Conservation (phyloP, 1,140 invertebrate species). For the Zelostemma sp. region DNA sequence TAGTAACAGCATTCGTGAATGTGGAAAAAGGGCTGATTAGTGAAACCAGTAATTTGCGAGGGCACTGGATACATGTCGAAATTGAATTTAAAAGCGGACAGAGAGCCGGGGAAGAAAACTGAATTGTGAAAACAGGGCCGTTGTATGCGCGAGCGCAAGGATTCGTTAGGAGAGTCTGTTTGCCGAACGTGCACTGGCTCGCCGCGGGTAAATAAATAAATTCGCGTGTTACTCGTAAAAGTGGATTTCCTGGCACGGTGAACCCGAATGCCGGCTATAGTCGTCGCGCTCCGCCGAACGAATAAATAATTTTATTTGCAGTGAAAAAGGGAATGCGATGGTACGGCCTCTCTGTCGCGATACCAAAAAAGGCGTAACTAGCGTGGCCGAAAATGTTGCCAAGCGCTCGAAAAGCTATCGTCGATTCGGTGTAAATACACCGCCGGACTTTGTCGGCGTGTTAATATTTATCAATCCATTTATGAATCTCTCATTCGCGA, state of each 20-base stretch:
- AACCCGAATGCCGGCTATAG: constrained; percentile 23
- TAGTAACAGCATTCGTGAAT: no score
- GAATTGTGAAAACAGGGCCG: constrained; percentile 43
- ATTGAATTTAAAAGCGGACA: constrained; percentile 33
- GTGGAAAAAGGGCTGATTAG: constrained; percentile 6
- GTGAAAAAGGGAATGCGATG: constrained; percentile 28
- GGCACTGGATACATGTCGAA: constrained; percentile 39
- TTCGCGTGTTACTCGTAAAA: constrained; percentile 47
- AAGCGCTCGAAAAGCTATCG: constrained; percentile 5
- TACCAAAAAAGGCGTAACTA: constrained; percentile 34
- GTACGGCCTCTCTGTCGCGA: constrained; percentile 12
- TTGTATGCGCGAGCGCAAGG: constrained; percentile 45
- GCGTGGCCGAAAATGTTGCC: constrained; percentile 30
- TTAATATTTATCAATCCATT: constrained; percentile 46
- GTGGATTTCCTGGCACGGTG: constrained; percentile 42
- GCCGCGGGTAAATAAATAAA: constrained; percentile 55
- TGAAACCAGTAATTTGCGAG: constrained; percentile 35
- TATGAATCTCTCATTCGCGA: constrained; percentile 25
- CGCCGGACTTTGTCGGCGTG: constrained; percentile 27
- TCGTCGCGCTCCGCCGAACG: constrained; percentile 24
- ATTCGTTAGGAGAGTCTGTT: constrained; percentile 56
- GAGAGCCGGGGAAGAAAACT: constrained; percentile 37
- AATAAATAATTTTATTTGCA: constrained; percentile 59
- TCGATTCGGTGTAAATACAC: constrained; percentile 31
- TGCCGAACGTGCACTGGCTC: constrained; percentile 53